Evolutionary conservation across 1,140 invertebrate genomes (phyloP).

Genomic region (Venustaconcha ellipsiformis): DNA sequence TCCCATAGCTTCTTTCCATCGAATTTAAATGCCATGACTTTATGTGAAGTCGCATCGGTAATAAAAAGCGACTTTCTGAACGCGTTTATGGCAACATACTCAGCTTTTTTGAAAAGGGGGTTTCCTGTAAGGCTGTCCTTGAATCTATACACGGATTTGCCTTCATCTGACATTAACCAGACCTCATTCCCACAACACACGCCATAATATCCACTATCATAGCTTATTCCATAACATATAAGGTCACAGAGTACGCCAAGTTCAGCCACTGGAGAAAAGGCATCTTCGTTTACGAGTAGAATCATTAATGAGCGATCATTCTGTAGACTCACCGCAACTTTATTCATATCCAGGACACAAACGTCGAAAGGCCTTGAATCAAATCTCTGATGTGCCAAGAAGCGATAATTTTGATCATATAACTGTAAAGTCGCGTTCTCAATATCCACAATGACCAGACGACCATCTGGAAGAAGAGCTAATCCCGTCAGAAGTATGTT

Average conservation of each 20-base stretch:
- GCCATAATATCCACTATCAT: slow-evolving; percentile 14
- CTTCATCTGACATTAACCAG: slow-evolving; percentile 27
- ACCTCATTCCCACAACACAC: slow-evolving; percentile 31
- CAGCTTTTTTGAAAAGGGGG: slow-evolving; percentile 20
- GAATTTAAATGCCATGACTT: slow-evolving; percentile 18
- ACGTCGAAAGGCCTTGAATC: slow-evolving; percentile 31
- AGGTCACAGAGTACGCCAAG: slow-evolving; percentile 28
- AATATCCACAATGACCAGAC: slow-evolving; percentile 20
- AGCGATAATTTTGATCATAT: slow-evolving; percentile 11
- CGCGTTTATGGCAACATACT: slow-evolving; percentile 16
- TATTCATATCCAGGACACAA: slow-evolving; percentile 10
- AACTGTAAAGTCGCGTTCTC: slow-evolving; percentile 27
- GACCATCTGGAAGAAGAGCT: slow-evolving; percentile 15
- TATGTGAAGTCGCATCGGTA: slow-evolving; percentile 18
- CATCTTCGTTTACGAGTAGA: slow-evolving; percentile 15
- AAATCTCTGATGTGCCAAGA: slow-evolving; percentile 21
- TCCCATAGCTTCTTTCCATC: slow-evolving; percentile 26
- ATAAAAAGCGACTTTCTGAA: slow-evolving; percentile 13
- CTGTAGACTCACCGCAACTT: slow-evolving; percentile 30
- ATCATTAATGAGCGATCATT: slow-evolving; percentile 31
- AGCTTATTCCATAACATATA: slow-evolving; percentile 23
- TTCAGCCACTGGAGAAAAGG: slow-evolving; percentile 18
- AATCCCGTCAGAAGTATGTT: slow-evolving; percentile 21
- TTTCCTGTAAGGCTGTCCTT: slow-evolving; percentile 18
- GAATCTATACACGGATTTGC: slow-evolving; percentile 13